A percentile compares a stretch with the other conserved stretches of the same genome.
Evolutionary conservation across 2,113 vertebrate species (phyloP).

Genomic region (Epinephelus moara): DNA sequence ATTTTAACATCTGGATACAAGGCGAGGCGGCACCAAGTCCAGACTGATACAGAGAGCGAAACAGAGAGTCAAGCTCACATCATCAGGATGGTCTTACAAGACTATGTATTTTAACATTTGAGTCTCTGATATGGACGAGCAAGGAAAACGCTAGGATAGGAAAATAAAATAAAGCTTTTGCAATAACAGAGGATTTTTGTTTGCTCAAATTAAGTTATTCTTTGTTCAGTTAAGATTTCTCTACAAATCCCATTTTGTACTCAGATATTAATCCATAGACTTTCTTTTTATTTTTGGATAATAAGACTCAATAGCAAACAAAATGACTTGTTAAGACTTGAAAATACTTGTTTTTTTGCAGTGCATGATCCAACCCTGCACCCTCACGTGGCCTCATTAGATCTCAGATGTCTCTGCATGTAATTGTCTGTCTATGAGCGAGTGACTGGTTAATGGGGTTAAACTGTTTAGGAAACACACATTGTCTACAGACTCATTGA

Average conservation of each 20-base stretch:
- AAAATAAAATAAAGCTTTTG: no score
- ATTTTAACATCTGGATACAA: no score
- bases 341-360: neutral
- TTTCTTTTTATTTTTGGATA: neutral
- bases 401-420: neutral
- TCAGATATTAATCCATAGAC: neutral
- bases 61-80: no score
- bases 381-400: neutral
- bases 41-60: no score
- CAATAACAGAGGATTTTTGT: no score
- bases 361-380: neutral
- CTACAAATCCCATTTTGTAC: neutral
- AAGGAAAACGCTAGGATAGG: no score
- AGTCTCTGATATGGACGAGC: neutral
- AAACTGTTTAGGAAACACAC: slow-evolving; percentile 68
- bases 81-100: no score
- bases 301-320: neutral
- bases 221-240: neutral
- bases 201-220: neutral
- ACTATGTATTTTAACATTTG: neutral
- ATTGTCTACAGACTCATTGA: slow-evolving; percentile 53
- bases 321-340: neutral
- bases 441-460: slow-evolving; percentile 35
- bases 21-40: no score
- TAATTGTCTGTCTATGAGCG: neutral